These are phyloP conservation scores for Nasua narica DNA, from an alignment of 2,797 vertebrate genomes.

Conservation along the genomic window DNA sequence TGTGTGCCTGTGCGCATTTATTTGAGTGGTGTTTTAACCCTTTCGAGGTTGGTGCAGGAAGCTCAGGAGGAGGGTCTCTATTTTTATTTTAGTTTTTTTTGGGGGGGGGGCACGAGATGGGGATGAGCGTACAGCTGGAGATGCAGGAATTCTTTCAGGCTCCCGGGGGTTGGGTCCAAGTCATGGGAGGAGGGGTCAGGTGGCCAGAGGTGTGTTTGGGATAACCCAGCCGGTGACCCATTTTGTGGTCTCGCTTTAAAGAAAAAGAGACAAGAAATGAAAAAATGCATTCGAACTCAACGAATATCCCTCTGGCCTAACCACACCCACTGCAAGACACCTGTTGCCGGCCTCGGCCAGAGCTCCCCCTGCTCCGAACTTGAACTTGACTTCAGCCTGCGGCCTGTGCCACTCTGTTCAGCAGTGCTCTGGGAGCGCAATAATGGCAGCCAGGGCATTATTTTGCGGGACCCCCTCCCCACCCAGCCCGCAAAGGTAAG, in stretches of 20 bases:
- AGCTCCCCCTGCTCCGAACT: background rate
- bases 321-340: conserved; percentile 41
- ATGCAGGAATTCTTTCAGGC: background rate
- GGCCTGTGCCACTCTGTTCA: rapidly evolving
- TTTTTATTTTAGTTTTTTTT: background rate
- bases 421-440: rapidly evolving
- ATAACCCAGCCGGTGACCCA: rapidly evolving
- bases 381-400: background rate
- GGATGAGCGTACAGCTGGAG: background rate
- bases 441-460: rapidly evolving
- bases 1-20: conserved; percentile 62
- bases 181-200: background rate
- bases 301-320: background rate
- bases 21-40: conserved; percentile 20
- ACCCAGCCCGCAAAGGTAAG: background rate
- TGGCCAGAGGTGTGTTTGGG: too few species aligned
- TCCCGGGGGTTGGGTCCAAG: background rate
- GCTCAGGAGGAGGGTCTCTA: background rate
- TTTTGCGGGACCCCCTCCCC: background rate
- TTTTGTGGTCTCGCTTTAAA: background rate
- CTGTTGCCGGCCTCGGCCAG: conserved; percentile 47
- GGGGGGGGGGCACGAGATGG: rapidly evolving
- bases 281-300: background rate
- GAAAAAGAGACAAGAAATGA: background rate
- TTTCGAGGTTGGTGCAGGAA: background rate